Percentiles rank a stretch among this genome's conserved stretches.
Conservation (phyloP, 2,888 invertebrate genomes). For the Microctonus hyperodae region DNA sequence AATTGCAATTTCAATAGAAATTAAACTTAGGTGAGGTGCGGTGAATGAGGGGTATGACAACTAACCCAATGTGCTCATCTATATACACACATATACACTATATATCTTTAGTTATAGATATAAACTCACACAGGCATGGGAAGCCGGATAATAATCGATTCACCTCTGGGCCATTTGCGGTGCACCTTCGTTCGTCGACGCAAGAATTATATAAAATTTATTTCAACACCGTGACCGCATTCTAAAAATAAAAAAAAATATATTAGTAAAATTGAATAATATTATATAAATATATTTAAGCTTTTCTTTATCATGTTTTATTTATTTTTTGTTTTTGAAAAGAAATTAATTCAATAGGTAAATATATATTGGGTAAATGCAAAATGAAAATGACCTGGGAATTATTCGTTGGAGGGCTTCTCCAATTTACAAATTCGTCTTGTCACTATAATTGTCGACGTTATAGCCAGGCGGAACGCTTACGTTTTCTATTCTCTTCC, state of each 20-base stretch:
- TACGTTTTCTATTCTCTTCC: slow-evolving; percentile 42
- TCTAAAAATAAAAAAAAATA: neutral
- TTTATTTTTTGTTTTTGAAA: too few relatives aligned
- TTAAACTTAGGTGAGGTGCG: neutral
- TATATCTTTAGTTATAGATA: neutral
- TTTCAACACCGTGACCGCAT: neutral
- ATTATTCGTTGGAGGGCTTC: slow-evolving; percentile 14
- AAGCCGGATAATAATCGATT: slow-evolving; percentile 21
- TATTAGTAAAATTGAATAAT: too few relatives aligned
- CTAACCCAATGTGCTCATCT: neutral
- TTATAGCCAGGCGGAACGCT: slow-evolving; percentile 17
- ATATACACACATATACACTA: neutral
- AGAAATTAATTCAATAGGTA: too few relatives aligned
- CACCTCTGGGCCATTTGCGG: slow-evolving; percentile 14
- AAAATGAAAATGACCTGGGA: neutral
- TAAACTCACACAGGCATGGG: neutral
- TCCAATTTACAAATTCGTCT: slow-evolving; percentile 28
- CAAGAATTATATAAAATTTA: neutral
- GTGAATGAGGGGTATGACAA: neutral
- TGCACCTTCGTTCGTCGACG: neutral
- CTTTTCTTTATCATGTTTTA: too few relatives aligned
- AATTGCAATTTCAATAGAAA: slow-evolving; percentile 23
- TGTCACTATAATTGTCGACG: slow-evolving; percentile 23
- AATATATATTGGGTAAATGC: neutral
- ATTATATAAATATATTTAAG: too few relatives aligned